Evolutionary conservation across 2,888 invertebrate species (phyloP), one percentile per base, ranked within the genome.

Genomic region (Colletes collaris): DNA sequence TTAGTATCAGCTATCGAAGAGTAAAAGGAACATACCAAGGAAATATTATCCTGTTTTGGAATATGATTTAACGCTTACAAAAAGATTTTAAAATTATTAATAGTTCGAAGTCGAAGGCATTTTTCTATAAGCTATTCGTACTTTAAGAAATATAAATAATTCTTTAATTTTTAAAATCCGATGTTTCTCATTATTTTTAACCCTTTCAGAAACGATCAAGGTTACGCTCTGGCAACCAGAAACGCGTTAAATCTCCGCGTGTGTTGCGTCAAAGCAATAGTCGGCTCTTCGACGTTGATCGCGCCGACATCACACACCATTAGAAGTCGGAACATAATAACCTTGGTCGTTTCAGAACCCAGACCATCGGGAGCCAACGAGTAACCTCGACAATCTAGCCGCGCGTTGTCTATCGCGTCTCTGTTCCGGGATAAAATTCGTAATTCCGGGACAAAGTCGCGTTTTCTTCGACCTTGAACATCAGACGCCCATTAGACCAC

Each of bases 391-490:
- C 74, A 58, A 67, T 60, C 59, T 35, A 52, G n/a, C 49, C 8
- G 10, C 4, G 53, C 55, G 78, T 70, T 70, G 27, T 16, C 59
- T 37, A 13, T 78, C 63, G 37, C 53, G 27, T 27, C 37, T 56
- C 52, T 52, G 55, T 55, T 60, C 59, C 40, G 49, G 55, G 49
- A 53, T 59, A 68, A 67, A 50, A 60, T 79, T 62, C 64, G 50
- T 62, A 50, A 63, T 67, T 71, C 67, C 64, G 71, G 46, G 49
- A 59, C 56, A 27, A 50, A 16, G 27, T 53, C 70, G 68, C 67
- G 69, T 81, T 81, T 81, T 72, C 76, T 65, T 69, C 81, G 76
- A 52, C 81, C 81, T 81, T 81, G 81, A 72, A 81, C 68, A 55
- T 72, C 81, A 79, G 81, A 81, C 81, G 67, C 49, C 11, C 70